A percentile compares a stretch with the other conserved stretches of the same genome.
Evolutionary conservation across 2,113 vertebrate species (phyloP).

Genomic region (Steatornis caripensis): DNA sequence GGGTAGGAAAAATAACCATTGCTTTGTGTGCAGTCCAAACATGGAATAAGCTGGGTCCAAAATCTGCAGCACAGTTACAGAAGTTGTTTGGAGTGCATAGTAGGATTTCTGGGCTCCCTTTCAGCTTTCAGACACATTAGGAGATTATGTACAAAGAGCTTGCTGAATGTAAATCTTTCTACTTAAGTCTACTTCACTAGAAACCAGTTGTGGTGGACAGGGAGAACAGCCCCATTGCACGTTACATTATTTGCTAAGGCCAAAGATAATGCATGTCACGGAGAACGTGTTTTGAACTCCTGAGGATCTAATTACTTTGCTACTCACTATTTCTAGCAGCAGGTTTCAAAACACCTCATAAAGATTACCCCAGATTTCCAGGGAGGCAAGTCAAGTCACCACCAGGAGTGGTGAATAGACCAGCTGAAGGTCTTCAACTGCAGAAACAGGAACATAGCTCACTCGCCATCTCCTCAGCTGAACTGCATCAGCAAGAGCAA

Average conservation of each 20-base stretch:
- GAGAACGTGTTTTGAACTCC: neutral
- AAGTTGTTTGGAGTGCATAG: neutral
- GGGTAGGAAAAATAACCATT: neutral
- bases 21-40: neutral
- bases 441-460: neutral
- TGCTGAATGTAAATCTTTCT: neutral
- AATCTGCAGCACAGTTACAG: neutral
- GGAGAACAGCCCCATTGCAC: neutral
- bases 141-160: neutral
- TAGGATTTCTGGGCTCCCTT: neutral
- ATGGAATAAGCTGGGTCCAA: neutral
- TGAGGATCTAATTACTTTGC: neutral
- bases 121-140: neutral
- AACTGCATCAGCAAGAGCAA: neutral
- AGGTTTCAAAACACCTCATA: neutral
- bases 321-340: neutral
- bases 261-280: neutral
- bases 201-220: neutral
- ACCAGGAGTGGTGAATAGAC: neutral
- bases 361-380: neutral
- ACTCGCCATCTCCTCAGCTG: neutral
- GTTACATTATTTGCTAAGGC: neutral
- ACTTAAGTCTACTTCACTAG: neutral
- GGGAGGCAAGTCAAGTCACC: neutral
- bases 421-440: neutral